phyloP scores from a whole-genome alignment of 2,113 vertebrate genomes.

The Opisthocomus hoazin region DNA sequence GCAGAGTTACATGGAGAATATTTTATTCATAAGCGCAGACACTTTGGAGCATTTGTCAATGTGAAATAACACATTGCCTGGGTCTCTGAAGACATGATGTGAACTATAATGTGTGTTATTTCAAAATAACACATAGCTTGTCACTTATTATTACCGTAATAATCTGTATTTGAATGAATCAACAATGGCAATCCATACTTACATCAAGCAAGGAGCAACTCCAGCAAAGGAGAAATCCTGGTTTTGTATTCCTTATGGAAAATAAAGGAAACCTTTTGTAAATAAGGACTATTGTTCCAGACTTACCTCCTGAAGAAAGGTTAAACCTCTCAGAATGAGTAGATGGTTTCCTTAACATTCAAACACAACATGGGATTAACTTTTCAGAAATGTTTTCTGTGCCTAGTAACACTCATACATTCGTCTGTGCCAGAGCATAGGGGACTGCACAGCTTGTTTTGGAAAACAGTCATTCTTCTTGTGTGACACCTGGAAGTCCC shows the following conservation, averaged over 20 bases:
- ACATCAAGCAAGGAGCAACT: background rate
- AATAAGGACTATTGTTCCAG: slow-evolving; percentile 32
- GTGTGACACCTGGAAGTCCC: slow-evolving; percentile 34
- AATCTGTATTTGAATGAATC: slow-evolving; percentile 14
- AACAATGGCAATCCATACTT: background rate
- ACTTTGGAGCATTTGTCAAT: background rate
- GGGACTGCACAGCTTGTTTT: slow-evolving; percentile 50
- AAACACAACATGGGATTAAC: slow-evolving; percentile 40
- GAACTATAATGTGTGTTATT: slow-evolving; percentile 51
- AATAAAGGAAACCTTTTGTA: slow-evolving; percentile 43
- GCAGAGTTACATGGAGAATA: background rate
- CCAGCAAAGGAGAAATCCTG: background rate
- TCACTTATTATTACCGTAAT: slow-evolving; percentile 36
- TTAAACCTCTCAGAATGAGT: slow-evolving; percentile 45
- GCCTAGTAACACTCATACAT: slow-evolving; percentile 13
- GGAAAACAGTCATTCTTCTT: slow-evolving; percentile 55
- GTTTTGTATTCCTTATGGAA: slow-evolving; percentile 33
- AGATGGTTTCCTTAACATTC: slow-evolving; percentile 36
- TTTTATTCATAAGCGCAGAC: slow-evolving; percentile 24
- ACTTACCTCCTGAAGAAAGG: slow-evolving; percentile 43
- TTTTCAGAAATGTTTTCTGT: slow-evolving; percentile 35
- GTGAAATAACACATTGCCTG: slow-evolving; percentile 22
- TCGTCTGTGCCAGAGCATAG: slow-evolving; percentile 22
- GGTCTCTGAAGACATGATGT: slow-evolving; percentile 43
- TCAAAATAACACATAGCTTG: slow-evolving; percentile 54